Evolutionary conservation across 2,113 vertebrate species (phyloP), one percentile per base, ranked within the genome.

Genomic region (Lepus americanus): DNA sequence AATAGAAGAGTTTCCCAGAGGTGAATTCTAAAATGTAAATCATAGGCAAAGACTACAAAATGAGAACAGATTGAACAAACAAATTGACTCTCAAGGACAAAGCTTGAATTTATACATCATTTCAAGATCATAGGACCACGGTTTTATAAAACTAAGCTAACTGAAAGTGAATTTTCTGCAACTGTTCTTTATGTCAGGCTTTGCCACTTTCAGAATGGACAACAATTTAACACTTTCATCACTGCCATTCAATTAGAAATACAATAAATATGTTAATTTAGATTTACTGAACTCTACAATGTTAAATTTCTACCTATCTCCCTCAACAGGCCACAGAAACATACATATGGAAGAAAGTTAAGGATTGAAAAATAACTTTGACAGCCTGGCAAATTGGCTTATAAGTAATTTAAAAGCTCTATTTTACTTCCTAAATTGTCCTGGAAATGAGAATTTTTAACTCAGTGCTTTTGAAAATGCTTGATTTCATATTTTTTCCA

Each of bases 361-460:
- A 94, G 79, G 87, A 93, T 82, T 96, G 63, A 89, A 96, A 92
- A 95, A 89, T 90, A 94, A 92, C 17, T 77, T 59, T 90, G 72
- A 95, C 72, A 85, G 89, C 78, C 94, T 96, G 90, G 98, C 77
- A 97, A 97, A 98, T 53, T 96, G 85, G 80, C 92, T 95, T 96
- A 81, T 95, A 96, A 97, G 96, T 96, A 59, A 97, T 96, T 98
- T 97, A 96, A 98, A 97, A 97, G 81, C 59, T 96, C 85, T 94
- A 89, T 95, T 97, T 96, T 96, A 94, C 94, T 97, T 96, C 66
- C 73, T 76, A 97, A 97, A 98, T 97, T 98, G 93, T 94, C 92
- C 85, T 94, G 53, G 91, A 97, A 98, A 97, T 96, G 97, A 98
- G 94, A 98, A 96, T 53, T 96, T 91, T 98, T 91, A 98, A 97